Evolutionary conservation across 2,113 vertebrate genomes (phyloP).

Genomic region (Lophura nycthemera): DNA sequence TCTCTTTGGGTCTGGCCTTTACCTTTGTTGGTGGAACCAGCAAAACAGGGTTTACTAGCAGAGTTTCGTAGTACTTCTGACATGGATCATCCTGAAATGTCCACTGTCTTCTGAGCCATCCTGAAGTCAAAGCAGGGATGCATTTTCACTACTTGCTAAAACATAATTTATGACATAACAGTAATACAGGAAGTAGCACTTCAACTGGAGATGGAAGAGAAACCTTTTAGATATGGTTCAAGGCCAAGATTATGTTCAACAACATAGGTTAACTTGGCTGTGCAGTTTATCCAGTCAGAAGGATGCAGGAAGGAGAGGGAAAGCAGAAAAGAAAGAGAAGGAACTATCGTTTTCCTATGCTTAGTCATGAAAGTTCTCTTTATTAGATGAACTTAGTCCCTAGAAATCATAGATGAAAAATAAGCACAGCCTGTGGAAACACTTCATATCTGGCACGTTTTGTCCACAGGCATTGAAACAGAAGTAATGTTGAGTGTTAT

Average conservation of each 20-base stretch:
- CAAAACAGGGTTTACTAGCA: slow-evolving; percentile 89
- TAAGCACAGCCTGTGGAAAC: not conserved
- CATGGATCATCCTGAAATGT: slow-evolving; percentile 91
- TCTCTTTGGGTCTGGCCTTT: not conserved
- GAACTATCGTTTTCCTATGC: not conserved
- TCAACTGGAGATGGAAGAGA: not conserved
- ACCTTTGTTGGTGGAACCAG: slow-evolving; percentile 94
- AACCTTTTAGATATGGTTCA: not conserved
- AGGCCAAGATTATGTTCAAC: not conserved
- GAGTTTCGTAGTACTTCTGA: slow-evolving; percentile 87
- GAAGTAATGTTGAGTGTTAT: not conserved
- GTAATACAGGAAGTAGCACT: not conserved
- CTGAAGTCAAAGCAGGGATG: slow-evolving; percentile 72
- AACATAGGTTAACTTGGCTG: not conserved
- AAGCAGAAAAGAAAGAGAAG: not conserved
- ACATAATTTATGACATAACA: not conserved
- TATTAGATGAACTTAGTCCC: not conserved
- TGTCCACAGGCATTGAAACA: not conserved
- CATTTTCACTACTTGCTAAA: not conserved
- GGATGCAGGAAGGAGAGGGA: not conserved
- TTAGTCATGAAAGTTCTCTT: not conserved
- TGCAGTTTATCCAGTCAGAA: not conserved
- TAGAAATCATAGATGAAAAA: not conserved
- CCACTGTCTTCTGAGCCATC: slow-evolving; percentile 85
- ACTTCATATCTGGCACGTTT: not conserved